Percentiles rank a stretch among this genome's conserved stretches.
Conservation (phyloP, 2,113 vertebrate genomes). For the Pterocles gutturalis region DNA sequence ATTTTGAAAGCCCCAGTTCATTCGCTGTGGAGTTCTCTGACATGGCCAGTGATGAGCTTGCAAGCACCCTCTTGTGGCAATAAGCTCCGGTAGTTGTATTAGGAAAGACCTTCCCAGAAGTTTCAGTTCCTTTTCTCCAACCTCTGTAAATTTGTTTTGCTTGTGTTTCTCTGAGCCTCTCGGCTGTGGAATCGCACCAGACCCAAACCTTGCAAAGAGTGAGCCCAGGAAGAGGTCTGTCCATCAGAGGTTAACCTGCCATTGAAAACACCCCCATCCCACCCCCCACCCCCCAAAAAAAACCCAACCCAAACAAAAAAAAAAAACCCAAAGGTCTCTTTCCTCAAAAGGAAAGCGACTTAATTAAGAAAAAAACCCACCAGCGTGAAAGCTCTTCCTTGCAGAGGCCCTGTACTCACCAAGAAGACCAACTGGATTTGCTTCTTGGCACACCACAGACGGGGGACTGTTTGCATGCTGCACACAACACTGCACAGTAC, state of each 20-base stretch:
- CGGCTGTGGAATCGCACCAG: rapidly evolving
- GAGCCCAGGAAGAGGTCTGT: background rate
- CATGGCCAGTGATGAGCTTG: background rate
- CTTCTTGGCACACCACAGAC: background rate
- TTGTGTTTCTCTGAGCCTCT: background rate
- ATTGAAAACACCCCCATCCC: background rate
- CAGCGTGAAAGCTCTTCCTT: background rate
- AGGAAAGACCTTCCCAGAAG: background rate
- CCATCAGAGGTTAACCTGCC: background rate
- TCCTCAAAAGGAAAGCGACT: background rate
- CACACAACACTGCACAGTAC: background rate
- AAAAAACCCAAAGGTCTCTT: background rate
- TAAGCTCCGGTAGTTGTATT: background rate
- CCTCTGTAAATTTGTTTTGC: background rate
- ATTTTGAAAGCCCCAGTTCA: background rate
- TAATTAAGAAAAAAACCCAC: background rate
- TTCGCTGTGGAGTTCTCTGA: background rate
- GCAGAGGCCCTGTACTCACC: background rate
- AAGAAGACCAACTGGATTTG: background rate
- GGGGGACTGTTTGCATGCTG: rapidly evolving
- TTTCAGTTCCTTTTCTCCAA: background rate
- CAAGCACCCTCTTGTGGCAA: slow-evolving; percentile 26
- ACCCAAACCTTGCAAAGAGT: background rate
- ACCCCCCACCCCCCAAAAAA: no score
- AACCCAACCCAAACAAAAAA: no score